Evolutionary conservation across 2,113 vertebrate genomes (phyloP).

Genomic region (Nothoprocta pentlandii): DNA sequence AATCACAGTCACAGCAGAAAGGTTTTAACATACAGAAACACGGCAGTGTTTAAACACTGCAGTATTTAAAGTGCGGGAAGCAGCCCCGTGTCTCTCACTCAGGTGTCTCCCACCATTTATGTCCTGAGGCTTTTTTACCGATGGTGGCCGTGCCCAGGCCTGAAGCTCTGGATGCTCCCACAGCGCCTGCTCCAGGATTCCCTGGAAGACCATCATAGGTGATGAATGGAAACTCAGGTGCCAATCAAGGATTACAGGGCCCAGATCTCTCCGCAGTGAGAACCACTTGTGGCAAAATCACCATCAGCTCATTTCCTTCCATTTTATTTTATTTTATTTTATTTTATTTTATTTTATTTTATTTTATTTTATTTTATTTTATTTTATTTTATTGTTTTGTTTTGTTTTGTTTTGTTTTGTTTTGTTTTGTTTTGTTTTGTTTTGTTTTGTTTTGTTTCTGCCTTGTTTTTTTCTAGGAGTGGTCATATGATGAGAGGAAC

Average conservation of each 20-base stretch:
- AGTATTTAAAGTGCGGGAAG: background rate
- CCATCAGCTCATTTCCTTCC: background rate
- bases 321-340: too few species aligned
- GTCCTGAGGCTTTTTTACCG: background rate
- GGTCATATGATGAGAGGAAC: background rate
- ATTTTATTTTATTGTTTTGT: too few species aligned
- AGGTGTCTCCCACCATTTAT: background rate
- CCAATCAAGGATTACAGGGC: background rate
- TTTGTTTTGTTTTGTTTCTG: too few species aligned
- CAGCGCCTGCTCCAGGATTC: background rate
- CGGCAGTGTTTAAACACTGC: background rate
- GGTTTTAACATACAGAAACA: constrained; percentile 14
- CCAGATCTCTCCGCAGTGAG: background rate
- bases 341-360: too few species aligned
- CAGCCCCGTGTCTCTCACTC: constrained; percentile 13
- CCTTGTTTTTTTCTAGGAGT: background rate
- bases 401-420: too few species aligned
- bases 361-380: too few species aligned
- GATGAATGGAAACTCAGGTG: background rate
- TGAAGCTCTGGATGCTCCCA: background rate
- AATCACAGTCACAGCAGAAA: background rate
- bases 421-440: too few species aligned
- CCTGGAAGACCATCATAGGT: background rate
- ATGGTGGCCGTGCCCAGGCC: background rate
- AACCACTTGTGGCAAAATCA: background rate